Evolutionary conservation across 1,140 invertebrate genomes (phyloP).

Genomic region (Halictus rubicundus): DNA sequence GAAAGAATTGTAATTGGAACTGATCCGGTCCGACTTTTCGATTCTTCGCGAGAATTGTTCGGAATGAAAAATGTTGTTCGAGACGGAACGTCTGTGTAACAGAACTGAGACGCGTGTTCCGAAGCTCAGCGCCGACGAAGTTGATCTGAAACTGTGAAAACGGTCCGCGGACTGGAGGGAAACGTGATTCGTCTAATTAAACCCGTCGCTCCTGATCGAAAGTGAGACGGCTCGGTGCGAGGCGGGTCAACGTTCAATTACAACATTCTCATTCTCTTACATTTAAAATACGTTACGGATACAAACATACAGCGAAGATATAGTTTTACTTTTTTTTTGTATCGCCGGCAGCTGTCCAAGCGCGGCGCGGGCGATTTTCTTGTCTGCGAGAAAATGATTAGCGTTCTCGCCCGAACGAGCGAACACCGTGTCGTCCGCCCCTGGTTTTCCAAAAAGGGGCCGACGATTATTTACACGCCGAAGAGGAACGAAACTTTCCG

Average conservation of each 20-base stretch:
- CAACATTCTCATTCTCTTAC: constrained; percentile 9
- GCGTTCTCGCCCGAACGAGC: not conserved
- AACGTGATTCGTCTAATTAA: constrained; percentile 6
- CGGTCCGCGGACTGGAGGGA: constrained; percentile 24
- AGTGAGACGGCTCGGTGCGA: not conserved
- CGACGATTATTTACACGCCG: constrained; percentile 18
- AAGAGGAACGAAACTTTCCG: not conserved
- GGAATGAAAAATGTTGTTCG: too few species aligned
- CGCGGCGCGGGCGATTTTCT: not conserved
- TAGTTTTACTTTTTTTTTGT: too few species aligned
- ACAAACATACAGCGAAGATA: constrained; percentile 40
- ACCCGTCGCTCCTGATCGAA: not conserved
- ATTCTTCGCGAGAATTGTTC: too few species aligned
- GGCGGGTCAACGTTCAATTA: too few species aligned
- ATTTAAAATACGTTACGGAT: constrained; percentile 31
- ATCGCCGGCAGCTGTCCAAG: not conserved
- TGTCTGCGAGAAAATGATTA: not conserved
- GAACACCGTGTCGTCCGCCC: too few species aligned
- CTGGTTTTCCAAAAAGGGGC: too few species aligned
- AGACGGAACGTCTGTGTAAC: too few species aligned
- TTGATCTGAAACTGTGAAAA: constrained; percentile 28
- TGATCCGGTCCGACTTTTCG: too few species aligned
- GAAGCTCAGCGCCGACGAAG: too few species aligned
- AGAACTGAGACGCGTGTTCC: too few species aligned
- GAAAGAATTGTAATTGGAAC: too few species aligned